Conservation (phyloP, 2,888 invertebrate species). For the Drosophila barbarae region DNA sequence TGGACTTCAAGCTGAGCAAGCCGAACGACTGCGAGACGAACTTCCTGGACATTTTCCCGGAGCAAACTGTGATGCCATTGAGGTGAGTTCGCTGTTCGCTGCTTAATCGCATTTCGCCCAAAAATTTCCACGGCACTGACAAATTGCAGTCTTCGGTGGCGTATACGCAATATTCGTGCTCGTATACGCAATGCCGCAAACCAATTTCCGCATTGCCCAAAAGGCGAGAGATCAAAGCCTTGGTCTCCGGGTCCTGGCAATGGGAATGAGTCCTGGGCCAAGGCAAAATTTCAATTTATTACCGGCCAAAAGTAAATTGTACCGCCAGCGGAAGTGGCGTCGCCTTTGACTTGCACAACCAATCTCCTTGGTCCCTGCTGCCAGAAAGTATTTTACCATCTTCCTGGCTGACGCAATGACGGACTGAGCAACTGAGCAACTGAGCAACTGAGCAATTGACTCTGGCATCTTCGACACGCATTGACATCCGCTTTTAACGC, state of each 20-base stretch:
- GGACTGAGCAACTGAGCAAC: constrained; percentile 2
- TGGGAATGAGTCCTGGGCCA: constrained; percentile 2
- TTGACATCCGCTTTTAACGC: constrained; percentile 49
- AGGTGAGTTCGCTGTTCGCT: constrained; percentile 74
- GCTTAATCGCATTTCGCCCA: constrained; percentile 24
- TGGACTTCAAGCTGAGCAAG: constrained; percentile 83
- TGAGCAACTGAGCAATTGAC: constrained; percentile 18
- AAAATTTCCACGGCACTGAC: not conserved
- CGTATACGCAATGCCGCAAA: constrained; percentile 45
- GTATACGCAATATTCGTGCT: constrained; percentile 6
- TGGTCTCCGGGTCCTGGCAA: not conserved
- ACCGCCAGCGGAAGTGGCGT: constrained; percentile 61
- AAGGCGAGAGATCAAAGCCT: constrained; percentile 36
- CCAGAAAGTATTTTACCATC: constrained; percentile 17
- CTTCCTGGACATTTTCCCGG: constrained; percentile 87
- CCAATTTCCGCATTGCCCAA: constrained; percentile 64
- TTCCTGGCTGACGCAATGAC: constrained; percentile 7
- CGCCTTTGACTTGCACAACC: constrained; percentile 50
- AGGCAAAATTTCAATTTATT: constrained; percentile 68
- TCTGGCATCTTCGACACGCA: constrained; percentile 46
- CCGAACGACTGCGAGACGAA: constrained; percentile 90
- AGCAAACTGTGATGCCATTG: constrained; percentile 83
- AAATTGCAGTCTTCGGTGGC: constrained; percentile 9
- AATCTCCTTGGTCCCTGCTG: constrained; percentile 7
- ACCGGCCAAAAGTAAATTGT: constrained; percentile 64